These are phyloP conservation scores for Fringilla coelebs DNA, from an alignment of 2,797 vertebrate genomes.

Conservation along the genomic window DNA sequence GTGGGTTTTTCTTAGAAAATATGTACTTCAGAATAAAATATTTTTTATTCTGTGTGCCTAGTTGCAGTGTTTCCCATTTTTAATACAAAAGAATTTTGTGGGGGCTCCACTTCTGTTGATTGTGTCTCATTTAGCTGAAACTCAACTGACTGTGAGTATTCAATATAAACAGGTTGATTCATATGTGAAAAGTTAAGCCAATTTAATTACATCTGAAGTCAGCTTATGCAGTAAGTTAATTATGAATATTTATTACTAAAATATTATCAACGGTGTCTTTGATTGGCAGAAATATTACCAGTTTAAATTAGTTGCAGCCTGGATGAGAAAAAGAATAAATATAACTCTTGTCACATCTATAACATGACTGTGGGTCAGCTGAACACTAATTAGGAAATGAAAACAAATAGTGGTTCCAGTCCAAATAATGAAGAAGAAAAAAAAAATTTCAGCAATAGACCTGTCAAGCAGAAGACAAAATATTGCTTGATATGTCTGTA, in stretches of 20 bases:
- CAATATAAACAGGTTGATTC: not conserved
- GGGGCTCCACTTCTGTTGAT: not conserved
- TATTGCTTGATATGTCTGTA: slow-evolving; percentile 33
- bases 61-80: not conserved
- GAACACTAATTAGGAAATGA: slow-evolving; percentile 48
- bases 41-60: not conserved
- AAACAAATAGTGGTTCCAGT: slow-evolving; percentile 21
- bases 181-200: not conserved
- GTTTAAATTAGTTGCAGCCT: not conserved
- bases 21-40: not conserved
- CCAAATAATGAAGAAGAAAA: slow-evolving; percentile 1
- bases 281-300: not conserved
- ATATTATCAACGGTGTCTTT: not conserved
- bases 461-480: slow-evolving; percentile 41
- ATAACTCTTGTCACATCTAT: not conserved
- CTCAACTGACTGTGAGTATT: not conserved
- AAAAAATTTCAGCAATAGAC: not conserved
- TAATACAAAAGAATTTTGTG: not conserved
- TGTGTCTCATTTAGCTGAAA: not conserved
- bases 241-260: slow-evolving; percentile 30
- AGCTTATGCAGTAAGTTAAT: not conserved
- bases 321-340: not conserved
- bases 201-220: slow-evolving; percentile 6
- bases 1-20: not conserved
- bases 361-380: not conserved